These are phyloP conservation scores for Epistrophe eligans DNA, from an alignment of 2,888 invertebrate species.

Conservation along the genomic window DNA sequence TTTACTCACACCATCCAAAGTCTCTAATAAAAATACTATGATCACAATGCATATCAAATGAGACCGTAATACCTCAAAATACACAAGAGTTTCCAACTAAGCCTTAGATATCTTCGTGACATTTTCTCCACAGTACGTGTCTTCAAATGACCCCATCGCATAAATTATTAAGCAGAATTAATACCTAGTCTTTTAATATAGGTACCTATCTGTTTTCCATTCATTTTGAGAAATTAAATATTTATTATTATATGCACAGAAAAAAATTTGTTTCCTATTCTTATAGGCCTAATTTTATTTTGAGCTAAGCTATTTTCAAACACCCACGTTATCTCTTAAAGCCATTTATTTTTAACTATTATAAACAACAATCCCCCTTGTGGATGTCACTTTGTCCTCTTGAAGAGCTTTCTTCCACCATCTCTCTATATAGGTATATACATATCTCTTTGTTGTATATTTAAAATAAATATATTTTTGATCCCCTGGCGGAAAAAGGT, in stretches of 20 bases:
- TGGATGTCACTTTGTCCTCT: background rate
- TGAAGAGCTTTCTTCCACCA: background rate
- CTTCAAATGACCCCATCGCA: background rate
- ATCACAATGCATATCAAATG: background rate
- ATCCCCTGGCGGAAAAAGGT: conserved; percentile 24
- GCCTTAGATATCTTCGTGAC: background rate
- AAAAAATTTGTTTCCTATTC: background rate
- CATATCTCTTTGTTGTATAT: conserved; percentile 11
- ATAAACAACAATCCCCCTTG: conserved; percentile 14
- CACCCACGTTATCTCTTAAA: conserved; percentile 11
- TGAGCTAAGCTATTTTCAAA: background rate
- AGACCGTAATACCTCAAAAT: background rate
- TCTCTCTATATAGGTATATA: background rate
- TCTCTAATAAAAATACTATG: background rate
- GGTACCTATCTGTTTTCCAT: background rate
- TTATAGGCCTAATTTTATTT: conserved; percentile 3
- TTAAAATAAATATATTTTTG: conserved; percentile 15
- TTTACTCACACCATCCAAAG: background rate
- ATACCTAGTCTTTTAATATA: background rate
- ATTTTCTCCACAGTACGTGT: background rate
- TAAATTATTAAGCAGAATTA: background rate
- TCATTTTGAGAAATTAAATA: background rate
- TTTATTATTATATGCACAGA: background rate
- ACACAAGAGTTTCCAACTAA: background rate
- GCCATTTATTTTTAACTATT: conserved; percentile 24